These are phyloP conservation scores for Antrozous pallidus DNA, from an alignment of 2,797 vertebrate species.

Conservation along the genomic window DNA sequence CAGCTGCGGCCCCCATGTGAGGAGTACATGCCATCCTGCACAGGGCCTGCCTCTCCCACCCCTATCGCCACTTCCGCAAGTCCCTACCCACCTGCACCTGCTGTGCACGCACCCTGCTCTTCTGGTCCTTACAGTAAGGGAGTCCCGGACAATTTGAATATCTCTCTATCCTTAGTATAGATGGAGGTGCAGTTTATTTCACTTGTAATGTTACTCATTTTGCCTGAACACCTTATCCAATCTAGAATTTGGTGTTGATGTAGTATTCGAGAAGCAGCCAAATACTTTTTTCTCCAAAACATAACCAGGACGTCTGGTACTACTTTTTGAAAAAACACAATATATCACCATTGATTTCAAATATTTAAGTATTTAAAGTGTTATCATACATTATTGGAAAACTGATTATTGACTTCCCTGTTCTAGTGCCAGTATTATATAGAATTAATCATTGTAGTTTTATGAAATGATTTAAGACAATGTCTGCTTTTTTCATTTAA, in stretches of 20 bases:
- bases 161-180: too few species aligned
- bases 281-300: neutral
- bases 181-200: neutral
- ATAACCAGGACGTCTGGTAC: neutral
- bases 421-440: neutral
- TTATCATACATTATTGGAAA: neutral
- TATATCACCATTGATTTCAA: neutral
- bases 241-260: neutral
- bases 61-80: too few species aligned
- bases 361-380: neutral
- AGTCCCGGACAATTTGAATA: too few species aligned
- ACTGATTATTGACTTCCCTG: neutral
- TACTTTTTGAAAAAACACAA: neutral
- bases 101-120: too few species aligned
- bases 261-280: neutral
- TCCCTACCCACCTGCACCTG: too few species aligned
- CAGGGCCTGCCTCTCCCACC: too few species aligned
- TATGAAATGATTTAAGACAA: neutral
- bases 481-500: neutral
- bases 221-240: neutral
- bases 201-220: neutral
- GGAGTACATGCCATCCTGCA: fast-evolving
- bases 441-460: neutral
- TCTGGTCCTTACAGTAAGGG: too few species aligned
- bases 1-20: conserved; percentile 77